Base-by-base conservation (phyloP, 2,888 invertebrate genomes). In the Notodonta dromedarius region DNA sequence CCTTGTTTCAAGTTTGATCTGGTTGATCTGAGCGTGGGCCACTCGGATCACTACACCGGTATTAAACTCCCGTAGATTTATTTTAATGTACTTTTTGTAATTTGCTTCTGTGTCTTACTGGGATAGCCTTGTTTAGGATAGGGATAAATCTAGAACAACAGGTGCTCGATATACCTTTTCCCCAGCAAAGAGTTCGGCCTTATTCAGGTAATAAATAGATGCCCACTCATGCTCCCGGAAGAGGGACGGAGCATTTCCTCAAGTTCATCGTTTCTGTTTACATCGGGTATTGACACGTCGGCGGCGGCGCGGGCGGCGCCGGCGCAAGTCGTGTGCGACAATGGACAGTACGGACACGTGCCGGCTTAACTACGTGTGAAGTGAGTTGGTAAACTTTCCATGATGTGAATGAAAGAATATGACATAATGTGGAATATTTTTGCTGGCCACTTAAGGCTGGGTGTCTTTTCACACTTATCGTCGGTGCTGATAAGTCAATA, bases 261-360 rank as follows among this genome's bases (percentile, higher is more conserved):
- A 61, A 68, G 72, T 68, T 71, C 72, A 71, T 64, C 60, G 72
- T 6, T 56, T 71, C 58, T 58, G 44, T 69, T 69, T 67, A 61
- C 56, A 42, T 56, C 24, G 60, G 46, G 52, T 61, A 62, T 35
- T 57, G 62, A 57, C 60, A 51, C 51, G 16, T 14, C 44, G 16
- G 16, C 48, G 6, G 16, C 50, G 50, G 3, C 14, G 50, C 50
- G 4, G 16, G 16, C 16, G n/a, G 3, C 14, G 50, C 50, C 11
- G 16, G 16, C 16, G n/a, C 46, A 46, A 46, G 16, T 0, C 16
- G 16, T n/a, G 50, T 16, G 9, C 50, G 50, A 16, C 50, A 50
- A 16, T 35, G 35, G 35, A 5, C 35, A 35, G 35, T 35, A 7
- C n/a, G 14, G 48, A 48, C 14, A 48, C 48, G 13, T 48, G 14